These are phyloP conservation scores for Hydrophis major DNA, from an alignment of 2,797 vertebrate species.

Conservation along the genomic window DNA sequence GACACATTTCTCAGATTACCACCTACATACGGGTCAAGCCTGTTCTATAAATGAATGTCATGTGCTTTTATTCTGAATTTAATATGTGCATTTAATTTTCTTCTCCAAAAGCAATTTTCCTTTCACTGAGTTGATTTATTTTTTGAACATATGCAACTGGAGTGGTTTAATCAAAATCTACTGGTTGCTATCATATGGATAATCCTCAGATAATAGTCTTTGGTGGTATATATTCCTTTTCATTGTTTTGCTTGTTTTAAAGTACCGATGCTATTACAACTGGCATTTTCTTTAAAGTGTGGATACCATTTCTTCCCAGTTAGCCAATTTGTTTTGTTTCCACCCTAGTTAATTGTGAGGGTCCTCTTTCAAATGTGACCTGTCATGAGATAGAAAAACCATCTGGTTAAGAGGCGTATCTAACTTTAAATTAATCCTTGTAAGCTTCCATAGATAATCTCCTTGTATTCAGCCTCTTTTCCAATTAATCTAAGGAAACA, in stretches of 20 bases:
- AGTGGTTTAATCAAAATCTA: conserved; percentile 28
- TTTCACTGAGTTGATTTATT: conserved; percentile 32
- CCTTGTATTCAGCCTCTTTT: neutral
- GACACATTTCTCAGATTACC: conserved; percentile 48
- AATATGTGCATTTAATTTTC: conserved; percentile 37
- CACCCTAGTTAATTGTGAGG: neutral
- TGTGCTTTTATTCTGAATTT: conserved; percentile 48
- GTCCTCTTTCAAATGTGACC: neutral
- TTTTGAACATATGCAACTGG: conserved; percentile 19
- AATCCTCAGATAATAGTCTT: neutral
- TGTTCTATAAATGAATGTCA: conserved; percentile 47
- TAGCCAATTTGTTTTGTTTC: neutral
- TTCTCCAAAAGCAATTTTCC: conserved; percentile 37
- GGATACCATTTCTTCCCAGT: neutral
- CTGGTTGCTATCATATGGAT: neutral
- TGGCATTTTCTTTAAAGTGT: neutral
- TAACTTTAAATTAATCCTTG: neutral
- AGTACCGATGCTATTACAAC: neutral
- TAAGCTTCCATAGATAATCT: neutral
- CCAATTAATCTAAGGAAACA: neutral
- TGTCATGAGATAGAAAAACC: conserved; percentile 9
- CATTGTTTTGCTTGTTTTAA: conserved; percentile 17
- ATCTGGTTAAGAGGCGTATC: neutral
- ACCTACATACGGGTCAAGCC: conserved; percentile 24
- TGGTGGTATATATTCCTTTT: conserved; percentile 5